phyloP scores from a whole-genome alignment of 2,113 vertebrate species.

The Anseranas semipalmata region DNA sequence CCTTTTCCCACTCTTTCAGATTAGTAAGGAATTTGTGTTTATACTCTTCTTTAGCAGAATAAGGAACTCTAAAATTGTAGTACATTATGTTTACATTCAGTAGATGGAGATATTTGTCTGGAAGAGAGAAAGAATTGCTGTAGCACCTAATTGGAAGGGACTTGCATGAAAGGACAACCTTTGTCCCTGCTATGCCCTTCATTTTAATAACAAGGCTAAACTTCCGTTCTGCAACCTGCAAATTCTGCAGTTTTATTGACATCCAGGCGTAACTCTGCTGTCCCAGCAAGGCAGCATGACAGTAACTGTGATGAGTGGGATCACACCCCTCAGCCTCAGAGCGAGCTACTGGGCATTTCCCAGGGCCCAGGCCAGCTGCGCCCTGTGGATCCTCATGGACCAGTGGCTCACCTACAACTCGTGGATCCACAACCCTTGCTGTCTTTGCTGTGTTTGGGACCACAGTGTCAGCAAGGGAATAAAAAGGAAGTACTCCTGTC shows the following conservation, averaged over 20 bases:
- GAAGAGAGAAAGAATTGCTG: not conserved
- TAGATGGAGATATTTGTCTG: not conserved
- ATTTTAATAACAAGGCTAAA: not conserved
- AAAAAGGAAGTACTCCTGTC: not conserved
- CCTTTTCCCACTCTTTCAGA: not conserved
- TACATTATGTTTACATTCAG: not conserved
- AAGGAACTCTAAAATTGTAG: not conserved
- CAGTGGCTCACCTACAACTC: not conserved
- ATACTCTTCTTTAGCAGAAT: not conserved
- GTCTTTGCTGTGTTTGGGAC: not conserved
- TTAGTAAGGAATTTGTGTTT: not conserved
- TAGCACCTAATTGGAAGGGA: not conserved
- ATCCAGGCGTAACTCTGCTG: not conserved
- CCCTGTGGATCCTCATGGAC: too few relatives aligned
- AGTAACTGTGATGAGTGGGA: not conserved
- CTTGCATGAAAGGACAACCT: not conserved
- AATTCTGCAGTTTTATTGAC: not conserved
- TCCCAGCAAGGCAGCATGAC: not conserved
- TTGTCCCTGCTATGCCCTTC: accelerated
- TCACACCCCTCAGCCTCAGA: accelerated
- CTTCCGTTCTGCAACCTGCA: not conserved
- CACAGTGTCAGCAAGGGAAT: not conserved
- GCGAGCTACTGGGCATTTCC: not conserved
- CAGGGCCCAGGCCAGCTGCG: not conserved
- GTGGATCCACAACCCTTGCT: not conserved